Evolutionary conservation across 2,797 vertebrate genomes (phyloP), one percentile per base, ranked within the genome.

Genomic region (Siniperca obscura): DNA sequence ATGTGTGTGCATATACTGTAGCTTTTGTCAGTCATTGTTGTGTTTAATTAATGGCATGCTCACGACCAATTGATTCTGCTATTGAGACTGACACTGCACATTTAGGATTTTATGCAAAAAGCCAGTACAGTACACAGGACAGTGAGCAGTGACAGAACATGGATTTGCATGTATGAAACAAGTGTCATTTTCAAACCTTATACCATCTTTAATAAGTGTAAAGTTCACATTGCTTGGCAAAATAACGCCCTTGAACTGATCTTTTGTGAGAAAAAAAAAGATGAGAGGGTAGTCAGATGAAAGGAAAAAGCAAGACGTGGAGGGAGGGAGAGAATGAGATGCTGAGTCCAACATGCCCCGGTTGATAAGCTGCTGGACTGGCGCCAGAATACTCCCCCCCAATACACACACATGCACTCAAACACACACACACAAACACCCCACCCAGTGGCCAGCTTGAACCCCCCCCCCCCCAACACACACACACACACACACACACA

Each of bases 351-450:
- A 83, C 86, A 70, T 90, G 85, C 82, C 81, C 90, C 70, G 48
- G 76, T 81, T 95, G 95, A 96, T 96, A 95, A 94, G 90, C 84
- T 77, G 60, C 76, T 95, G 94, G 94, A 90, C 84, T 59, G 67
- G 70, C 50, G 87, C 95, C 95, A 96, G 85, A 79, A 84, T 73
- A 90, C 94, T 82, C 89, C 87, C 85, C 78, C 64, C 36, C n/a
- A 14, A 48, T 14, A 80, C 61, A 74, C 71, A 74, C 70, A 68
- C 46, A 70, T 52, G 22, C 55, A 76, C 75, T 19, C 75, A 70
- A 50, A 30, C 27, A 71, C 59, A 74, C 38, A 48, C 30, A 76
- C 59, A 76, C 82, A 86, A 73, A 84, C 76, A 77, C 78, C 68
- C 89, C 71, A 78, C 73, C 81, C 74, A 74, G 19, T 83, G 72